Base-by-base conservation (phyloP, 2,113 vertebrate species). In the Zosterops lateralis region DNA sequence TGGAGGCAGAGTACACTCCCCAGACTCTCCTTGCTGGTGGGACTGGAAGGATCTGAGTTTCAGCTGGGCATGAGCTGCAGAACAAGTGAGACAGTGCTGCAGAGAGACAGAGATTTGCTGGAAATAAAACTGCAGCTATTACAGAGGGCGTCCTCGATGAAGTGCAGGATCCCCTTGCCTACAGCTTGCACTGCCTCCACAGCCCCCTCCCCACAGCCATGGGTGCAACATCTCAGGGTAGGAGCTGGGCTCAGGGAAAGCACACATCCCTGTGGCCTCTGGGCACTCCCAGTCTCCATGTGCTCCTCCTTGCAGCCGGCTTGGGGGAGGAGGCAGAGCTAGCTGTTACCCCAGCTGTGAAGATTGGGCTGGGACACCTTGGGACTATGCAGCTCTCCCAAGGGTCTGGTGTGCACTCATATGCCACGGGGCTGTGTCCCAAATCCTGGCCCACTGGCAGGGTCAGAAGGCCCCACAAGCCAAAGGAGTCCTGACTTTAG, bases 11-110 rank as follows among this genome's bases (percentile, higher is more conserved):
- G 68, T 56, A 44, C 10, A 4, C 29, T 94, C 72, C 65, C 61
- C 50, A 64, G 67, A 77, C 84, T 86, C 56, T 90, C 84, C 84
- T 67, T 80, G 56, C 83, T 90, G 92, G 51, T 86, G 93, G 77
- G 68, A 74, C 16, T 9, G 66, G 83, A 95, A 58, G 17, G 80
- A 92, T 86, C 91, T 83, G 93, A 93, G 95, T 96, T 97, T 92
- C 87, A 96, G 10, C 60, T 73, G 71, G 66, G 48, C 79, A 80
- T 96, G 91, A 88, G 54, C 40, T 90, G 82, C 8, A 20, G 86
- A 75, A 66, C 19, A 28, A 82, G 48, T 19, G 74, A 93, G 90
- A 64, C 89, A 85, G 3, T 62, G 87, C 87, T 84, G 42, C 22
- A 32, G 80, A 93, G 58, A 91, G 19, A 81, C 47, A 80, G 22